Conservation (phyloP, 2,888 invertebrate genomes). For the Lacanobia oleracea region DNA sequence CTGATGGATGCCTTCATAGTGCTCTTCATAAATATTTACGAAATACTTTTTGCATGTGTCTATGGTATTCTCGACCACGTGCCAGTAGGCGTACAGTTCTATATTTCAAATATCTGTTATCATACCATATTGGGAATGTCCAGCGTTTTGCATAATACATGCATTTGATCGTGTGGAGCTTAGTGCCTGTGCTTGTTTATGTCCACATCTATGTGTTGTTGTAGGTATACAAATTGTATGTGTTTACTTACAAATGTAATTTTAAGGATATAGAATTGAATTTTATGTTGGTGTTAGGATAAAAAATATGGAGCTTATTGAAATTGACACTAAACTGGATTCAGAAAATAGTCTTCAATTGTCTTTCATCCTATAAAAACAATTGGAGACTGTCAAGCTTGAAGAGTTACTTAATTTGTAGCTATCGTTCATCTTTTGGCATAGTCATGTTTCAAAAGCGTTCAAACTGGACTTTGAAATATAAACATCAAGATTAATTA, state of each 20-base stretch:
- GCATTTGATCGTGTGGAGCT: conserved; percentile 67
- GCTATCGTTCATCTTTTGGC: background rate
- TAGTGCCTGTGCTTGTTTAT: conserved; percentile 56
- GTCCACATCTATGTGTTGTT: conserved; percentile 43
- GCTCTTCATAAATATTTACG: conserved; percentile 73
- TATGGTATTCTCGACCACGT: conserved; percentile 51
- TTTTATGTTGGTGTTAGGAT: conserved; percentile 1
- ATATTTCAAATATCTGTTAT: conserved; percentile 72
- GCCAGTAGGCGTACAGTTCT: conserved; percentile 47
- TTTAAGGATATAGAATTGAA: conserved; percentile 1
- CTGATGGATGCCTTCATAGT: conserved; percentile 68
- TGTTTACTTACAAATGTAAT: conserved; percentile 19
- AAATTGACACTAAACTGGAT: background rate
- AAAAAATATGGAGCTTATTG: background rate
- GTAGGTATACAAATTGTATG: conserved; percentile 19
- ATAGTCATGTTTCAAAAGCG: background rate
- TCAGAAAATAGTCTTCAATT: background rate
- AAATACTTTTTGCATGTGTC: conserved; percentile 57
- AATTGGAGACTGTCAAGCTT: background rate
- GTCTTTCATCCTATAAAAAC: too few relatives aligned
- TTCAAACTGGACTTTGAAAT: background rate
- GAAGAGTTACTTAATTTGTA: background rate
- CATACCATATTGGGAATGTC: conserved; percentile 67
- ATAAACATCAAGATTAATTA: background rate
- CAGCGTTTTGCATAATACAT: conserved; percentile 72